Conservation (phyloP, 2,113 vertebrate genomes). For the Macrotus californicus region DNA sequence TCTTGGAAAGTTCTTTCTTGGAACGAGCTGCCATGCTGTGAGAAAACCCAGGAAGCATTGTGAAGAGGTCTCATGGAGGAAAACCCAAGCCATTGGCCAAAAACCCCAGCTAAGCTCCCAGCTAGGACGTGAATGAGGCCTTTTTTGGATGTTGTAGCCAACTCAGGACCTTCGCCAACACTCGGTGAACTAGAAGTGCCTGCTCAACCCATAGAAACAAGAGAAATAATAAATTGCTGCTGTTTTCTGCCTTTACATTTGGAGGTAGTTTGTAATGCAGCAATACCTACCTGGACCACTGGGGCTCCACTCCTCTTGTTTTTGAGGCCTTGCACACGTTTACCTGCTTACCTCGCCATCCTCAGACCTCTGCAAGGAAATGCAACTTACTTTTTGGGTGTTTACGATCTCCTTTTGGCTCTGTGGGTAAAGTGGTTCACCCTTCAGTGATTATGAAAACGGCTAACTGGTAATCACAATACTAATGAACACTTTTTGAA, state of each 20-base stretch:
- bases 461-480: neutral
- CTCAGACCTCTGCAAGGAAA: neutral
- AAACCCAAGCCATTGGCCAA: neutral
- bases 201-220: neutral
- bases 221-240: neutral
- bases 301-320: neutral
- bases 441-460: constrained; percentile 10
- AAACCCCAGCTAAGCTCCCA: neutral
- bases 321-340: neutral
- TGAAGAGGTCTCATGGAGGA: neutral
- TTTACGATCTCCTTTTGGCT: neutral
- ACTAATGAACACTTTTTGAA: neutral
- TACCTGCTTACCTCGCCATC: neutral
- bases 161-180: neutral
- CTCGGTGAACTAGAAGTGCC: neutral
- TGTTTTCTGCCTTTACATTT: neutral
- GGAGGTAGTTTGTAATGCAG: neutral
- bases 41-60: neutral
- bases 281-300: neutral
- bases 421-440: neutral
- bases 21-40: neutral
- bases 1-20: constrained; percentile 16
- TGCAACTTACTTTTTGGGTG: neutral
- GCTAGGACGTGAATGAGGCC: neutral
- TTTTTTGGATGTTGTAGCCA: neutral